Conservation (phyloP, 2,888 invertebrate genomes). For the Nephrotoma appendiculata region DNA sequence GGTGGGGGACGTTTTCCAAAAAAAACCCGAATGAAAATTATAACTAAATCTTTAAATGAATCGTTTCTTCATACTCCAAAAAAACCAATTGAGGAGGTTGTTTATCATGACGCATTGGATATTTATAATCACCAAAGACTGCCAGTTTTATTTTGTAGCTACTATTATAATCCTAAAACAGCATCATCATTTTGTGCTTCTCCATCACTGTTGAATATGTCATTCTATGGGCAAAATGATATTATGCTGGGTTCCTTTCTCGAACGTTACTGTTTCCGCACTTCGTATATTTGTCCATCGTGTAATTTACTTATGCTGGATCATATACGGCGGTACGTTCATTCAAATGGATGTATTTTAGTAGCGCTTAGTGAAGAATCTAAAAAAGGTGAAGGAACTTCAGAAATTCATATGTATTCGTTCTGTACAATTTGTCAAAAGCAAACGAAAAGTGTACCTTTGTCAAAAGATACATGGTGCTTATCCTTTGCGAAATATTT, state of each 20-base stretch:
- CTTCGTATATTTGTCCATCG: slow-evolving; percentile 63
- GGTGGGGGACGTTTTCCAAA: slow-evolving; percentile 53
- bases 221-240: slow-evolving; percentile 89
- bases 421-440: slow-evolving; percentile 32
- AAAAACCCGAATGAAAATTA: slow-evolving; percentile 14
- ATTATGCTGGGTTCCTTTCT: slow-evolving; percentile 90
- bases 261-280: slow-evolving; percentile 80
- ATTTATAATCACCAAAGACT: slow-evolving; percentile 74
- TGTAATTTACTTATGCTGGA: slow-evolving; percentile 77
- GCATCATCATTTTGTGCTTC: slow-evolving; percentile 30
- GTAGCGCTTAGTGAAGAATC: slow-evolving; percentile 37
- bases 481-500: slow-evolving; percentile 84
- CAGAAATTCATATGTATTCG: slow-evolving; percentile 29
- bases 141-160: slow-evolving; percentile 76
- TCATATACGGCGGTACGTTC: slow-evolving; percentile 82
- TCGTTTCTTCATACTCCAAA: slow-evolving; percentile 7
- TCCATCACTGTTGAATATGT: slow-evolving; percentile 48
- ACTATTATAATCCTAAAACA: slow-evolving; percentile 24
- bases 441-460: slow-evolving; percentile 58
- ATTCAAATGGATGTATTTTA: slow-evolving; percentile 76
- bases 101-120: slow-evolving; percentile 53
- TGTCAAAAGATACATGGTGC: slow-evolving; percentile 61
- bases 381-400: slow-evolving; percentile 23
- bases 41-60: slow-evolving; percentile 14
- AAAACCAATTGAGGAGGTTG: slow-evolving; percentile 22